Evolutionary conservation across 2,888 invertebrate species (phyloP).

Genomic region (Nomada lathburiana): DNA sequence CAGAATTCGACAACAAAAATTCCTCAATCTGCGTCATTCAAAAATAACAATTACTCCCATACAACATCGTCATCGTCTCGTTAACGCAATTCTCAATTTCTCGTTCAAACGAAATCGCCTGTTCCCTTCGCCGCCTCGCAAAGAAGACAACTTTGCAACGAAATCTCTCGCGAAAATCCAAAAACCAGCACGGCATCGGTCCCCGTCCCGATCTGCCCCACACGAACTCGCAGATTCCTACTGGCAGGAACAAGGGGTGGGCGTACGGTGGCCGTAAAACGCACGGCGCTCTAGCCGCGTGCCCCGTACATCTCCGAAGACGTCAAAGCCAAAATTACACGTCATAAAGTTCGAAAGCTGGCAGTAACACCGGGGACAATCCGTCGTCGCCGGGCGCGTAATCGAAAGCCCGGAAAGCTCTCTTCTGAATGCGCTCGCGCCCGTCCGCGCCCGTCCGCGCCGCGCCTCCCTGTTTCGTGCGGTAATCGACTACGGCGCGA

Average conservation of each 20-base stretch:
- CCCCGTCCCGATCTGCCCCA: background rate
- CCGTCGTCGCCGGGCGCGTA: slow-evolving; percentile 53
- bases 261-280: slow-evolving; percentile 15
- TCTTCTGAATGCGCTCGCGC: slow-evolving; percentile 50
- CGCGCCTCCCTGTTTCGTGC: slow-evolving; percentile 59
- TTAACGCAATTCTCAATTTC: too few species aligned
- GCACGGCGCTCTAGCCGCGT: background rate
- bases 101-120: too few species aligned
- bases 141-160: too few species aligned
- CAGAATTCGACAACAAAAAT: too few species aligned
- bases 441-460: slow-evolving; percentile 5
- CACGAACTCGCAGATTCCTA: background rate
- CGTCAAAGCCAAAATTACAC: slow-evolving; percentile 69
- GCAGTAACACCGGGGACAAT: slow-evolving; percentile 63
- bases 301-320: slow-evolving; percentile 58
- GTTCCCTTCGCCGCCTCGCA: too few species aligned
- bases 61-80: too few species aligned
- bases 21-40: too few species aligned
- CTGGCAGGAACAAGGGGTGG: background rate
- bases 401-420: slow-evolving; percentile 64
- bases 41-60: too few species aligned
- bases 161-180: background rate
- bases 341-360: slow-evolving; percentile 68
- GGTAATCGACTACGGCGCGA: slow-evolving; percentile 74
- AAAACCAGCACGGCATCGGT: too few species aligned